Percentiles rank a stretch among this genome's conserved stretches.
Conservation (phyloP, 2,888 invertebrate genomes). For the Agonopterix alstromeriana region DNA sequence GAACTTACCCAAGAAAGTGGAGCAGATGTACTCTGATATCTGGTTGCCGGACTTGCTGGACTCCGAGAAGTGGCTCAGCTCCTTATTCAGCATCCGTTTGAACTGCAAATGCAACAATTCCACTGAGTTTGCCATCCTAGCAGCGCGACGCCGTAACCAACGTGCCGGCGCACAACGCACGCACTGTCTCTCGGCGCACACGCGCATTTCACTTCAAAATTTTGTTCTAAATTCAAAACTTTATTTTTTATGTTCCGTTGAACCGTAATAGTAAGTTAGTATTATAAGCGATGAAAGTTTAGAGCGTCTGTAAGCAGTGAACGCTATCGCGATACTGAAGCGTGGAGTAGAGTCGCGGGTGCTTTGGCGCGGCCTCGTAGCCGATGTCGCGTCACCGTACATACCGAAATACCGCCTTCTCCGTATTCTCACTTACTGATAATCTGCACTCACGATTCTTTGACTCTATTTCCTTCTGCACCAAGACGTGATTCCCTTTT, state of each 20-base stretch:
- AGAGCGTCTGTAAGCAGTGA: constrained; percentile 45
- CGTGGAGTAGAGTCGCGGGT: constrained; percentile 2
- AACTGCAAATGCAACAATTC: constrained; percentile 84
- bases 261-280: constrained; percentile 15
- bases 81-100: constrained; percentile 99
- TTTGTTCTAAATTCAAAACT: constrained; percentile 12
- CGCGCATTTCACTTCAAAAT: constrained; percentile 56
- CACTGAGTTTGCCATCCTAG: constrained; percentile 61
- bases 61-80: constrained; percentile 99
- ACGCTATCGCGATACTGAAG: constrained; percentile 61
- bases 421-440: constrained; percentile 37
- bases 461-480: constrained; percentile 5
- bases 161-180: constrained; percentile 49
- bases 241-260: not conserved
- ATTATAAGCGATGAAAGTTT: constrained; percentile 8
- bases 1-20: constrained; percentile 97
- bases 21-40: constrained; percentile 99
- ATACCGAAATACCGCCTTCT: constrained; percentile 48
- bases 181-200: constrained; percentile 62
- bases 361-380: constrained; percentile 12
- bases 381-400: constrained; percentile 24
- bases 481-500: too few relatives aligned
- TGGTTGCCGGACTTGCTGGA: constrained; percentile 99
- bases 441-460: constrained; percentile 24
- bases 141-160: constrained; percentile 54